Percentiles rank a stretch among this genome's conserved stretches.
Evolutionary conservation across 2,797 vertebrate species (phyloP).

Genomic region (Crocidura indochinensis): DNA sequence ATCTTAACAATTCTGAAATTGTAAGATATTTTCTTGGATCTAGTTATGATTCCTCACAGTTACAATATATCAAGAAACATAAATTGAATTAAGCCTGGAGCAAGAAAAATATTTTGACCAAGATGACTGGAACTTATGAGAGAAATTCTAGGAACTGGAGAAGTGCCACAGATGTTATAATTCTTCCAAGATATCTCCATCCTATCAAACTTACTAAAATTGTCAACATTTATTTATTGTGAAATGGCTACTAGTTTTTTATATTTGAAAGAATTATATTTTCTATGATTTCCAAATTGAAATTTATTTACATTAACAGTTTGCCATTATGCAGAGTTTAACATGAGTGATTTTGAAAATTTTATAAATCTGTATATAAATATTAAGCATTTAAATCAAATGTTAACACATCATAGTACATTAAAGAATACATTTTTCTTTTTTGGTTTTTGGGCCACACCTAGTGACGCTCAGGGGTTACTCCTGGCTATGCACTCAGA

Average conservation of each 20-base stretch:
- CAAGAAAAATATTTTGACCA: not conserved
- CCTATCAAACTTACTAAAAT: conserved; percentile 13
- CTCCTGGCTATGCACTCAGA: too few species aligned
- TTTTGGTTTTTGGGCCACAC: too few species aligned
- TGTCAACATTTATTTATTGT: conserved; percentile 60
- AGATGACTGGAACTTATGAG: conserved; percentile 14
- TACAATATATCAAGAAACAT: not conserved
- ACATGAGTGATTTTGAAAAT: not conserved
- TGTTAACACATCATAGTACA: not conserved
- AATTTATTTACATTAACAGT: conserved; percentile 20
- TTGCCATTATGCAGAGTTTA: not conserved
- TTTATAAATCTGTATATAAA: conserved; percentile 9
- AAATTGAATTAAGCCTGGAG: not conserved
- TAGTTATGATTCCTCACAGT: conserved; percentile 26
- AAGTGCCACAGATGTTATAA: not conserved
- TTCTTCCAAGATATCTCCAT: not conserved
- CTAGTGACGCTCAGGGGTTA: too few species aligned
- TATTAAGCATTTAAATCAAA: not conserved
- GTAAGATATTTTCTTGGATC: conserved; percentile 46
- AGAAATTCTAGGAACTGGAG: not conserved
- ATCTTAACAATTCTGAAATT: conserved; percentile 45
- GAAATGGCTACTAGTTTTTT: conserved; percentile 40
- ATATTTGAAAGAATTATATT: not conserved
- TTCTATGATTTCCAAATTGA: not conserved
- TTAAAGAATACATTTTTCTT: too few species aligned